phyloP scores from a whole-genome alignment of 2,888 invertebrate genomes.

The Chrysodeixis includens region DNA sequence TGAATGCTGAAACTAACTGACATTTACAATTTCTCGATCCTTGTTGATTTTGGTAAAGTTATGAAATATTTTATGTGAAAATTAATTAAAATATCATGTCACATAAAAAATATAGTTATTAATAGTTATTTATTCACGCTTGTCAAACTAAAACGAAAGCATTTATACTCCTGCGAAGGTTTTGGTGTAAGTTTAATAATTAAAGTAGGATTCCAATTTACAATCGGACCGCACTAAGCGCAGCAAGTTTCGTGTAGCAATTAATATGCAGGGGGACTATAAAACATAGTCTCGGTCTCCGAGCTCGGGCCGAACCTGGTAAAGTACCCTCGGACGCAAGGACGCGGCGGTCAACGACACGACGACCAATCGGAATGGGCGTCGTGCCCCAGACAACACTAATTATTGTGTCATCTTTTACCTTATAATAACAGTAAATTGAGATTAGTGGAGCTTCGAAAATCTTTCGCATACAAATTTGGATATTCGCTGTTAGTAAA shows the following conservation, averaged over 20 bases:
- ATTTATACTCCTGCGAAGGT: too few relatives aligned
- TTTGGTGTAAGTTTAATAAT: not conserved
- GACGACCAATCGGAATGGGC: not conserved
- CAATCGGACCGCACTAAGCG: not conserved
- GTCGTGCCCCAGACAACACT: not conserved
- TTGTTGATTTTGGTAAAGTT: too few relatives aligned
- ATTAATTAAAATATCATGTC: too few relatives aligned
- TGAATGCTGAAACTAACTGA: too few relatives aligned
- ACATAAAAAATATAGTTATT: too few relatives aligned
- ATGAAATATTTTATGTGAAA: too few relatives aligned
- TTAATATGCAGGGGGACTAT: not conserved
- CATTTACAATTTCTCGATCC: too few relatives aligned
- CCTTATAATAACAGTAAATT: too few relatives aligned
- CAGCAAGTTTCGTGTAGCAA: not conserved
- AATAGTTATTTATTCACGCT: not conserved
- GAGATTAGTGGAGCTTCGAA: too few relatives aligned
- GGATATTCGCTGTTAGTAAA: too few relatives aligned
- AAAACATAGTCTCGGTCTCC: not conserved
- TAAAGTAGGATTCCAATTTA: slow-evolving; percentile 1
- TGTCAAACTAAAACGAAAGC: not conserved
- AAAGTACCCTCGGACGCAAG: not conserved
- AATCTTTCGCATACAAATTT: too few relatives aligned
- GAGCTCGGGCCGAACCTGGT: not conserved
- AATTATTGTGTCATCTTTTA: too few relatives aligned
- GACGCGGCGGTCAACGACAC: not conserved